Conservation (phyloP, 2,888 invertebrate species). For the Pemphredon lugubris region DNA sequence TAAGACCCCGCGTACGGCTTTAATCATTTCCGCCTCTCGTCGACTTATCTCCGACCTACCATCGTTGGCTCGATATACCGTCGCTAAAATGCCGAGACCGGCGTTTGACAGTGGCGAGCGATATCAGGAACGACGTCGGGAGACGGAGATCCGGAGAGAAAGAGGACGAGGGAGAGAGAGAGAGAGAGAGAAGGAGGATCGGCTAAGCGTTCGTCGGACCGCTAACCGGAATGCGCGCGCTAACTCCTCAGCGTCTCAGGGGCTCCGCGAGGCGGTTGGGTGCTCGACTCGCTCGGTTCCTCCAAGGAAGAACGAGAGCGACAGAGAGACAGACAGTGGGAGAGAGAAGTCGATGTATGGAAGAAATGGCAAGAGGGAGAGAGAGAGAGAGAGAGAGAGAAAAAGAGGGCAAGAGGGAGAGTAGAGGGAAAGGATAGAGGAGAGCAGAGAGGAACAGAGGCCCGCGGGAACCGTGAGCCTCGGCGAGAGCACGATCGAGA, state of each 20-base stretch:
- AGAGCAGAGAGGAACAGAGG: conserved; percentile 34
- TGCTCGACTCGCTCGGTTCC: conserved; percentile 54
- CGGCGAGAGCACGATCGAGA: conserved; percentile 38
- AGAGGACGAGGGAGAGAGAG: conserved; percentile 34
- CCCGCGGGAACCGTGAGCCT: conserved; percentile 56
- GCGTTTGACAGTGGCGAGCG: too few species aligned
- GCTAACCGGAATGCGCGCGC: conserved; percentile 70
- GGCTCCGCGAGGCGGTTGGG: conserved; percentile 60
- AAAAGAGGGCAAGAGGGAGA: conserved; percentile 9
- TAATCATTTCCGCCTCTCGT: too few species aligned
- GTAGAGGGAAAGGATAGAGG: conserved; percentile 11
- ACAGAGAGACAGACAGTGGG: conserved; percentile 24
- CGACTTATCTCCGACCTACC: background rate
- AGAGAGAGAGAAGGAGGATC: conserved; percentile 15
- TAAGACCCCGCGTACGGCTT: too few species aligned
- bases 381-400: conserved; percentile 10
- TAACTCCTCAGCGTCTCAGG: conserved; percentile 58
- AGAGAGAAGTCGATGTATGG: too few species aligned
- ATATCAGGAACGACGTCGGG: too few species aligned
- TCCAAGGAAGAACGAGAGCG: conserved; percentile 40
- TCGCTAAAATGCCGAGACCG: too few species aligned
- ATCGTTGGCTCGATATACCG: background rate
- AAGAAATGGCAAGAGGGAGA: conserved; percentile 15
- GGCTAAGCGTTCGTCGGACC: conserved; percentile 61
- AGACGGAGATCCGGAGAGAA: conserved; percentile 1